Percentiles rank a stretch among this genome's conserved stretches.
These are phyloP conservation scores for Oncorhynchus kisutch DNA, from an alignment of 2,113 vertebrate species.

Conservation along the genomic window DNA sequence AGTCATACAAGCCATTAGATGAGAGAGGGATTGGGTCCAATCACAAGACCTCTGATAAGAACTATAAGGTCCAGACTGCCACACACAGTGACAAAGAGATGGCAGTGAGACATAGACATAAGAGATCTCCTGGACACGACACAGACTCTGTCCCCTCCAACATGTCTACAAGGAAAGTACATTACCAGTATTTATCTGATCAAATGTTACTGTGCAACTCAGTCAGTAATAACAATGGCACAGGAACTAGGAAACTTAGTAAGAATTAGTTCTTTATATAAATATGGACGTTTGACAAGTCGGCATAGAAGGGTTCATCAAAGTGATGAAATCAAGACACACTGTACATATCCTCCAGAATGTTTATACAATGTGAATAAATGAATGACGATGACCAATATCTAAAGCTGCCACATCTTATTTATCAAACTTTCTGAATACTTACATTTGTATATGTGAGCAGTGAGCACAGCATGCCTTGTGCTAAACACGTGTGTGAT, in stretches of 20 bases:
- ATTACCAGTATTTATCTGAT: background rate
- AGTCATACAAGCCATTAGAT: slow-evolving; percentile 72
- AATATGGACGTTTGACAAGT: background rate
- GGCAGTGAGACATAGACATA: slow-evolving; percentile 44
- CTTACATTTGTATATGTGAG: too few species aligned
- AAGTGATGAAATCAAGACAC: background rate
- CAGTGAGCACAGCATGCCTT: too few species aligned
- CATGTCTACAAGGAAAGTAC: background rate
- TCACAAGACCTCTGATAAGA: slow-evolving; percentile 59
- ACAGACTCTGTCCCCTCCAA: background rate
- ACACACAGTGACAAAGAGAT: slow-evolving; percentile 52
- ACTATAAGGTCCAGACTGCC: slow-evolving; percentile 63
- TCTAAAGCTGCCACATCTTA: too few species aligned
- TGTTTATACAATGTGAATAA: background rate
- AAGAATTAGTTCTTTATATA: background rate
- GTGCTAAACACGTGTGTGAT: background rate
- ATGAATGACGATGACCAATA: background rate
- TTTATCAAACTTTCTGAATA: background rate
- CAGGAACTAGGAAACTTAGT: background rate
- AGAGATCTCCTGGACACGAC: slow-evolving; percentile 16
- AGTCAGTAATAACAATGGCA: background rate
- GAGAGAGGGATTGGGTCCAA: slow-evolving; percentile 69
- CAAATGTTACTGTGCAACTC: background rate
- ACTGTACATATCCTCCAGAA: background rate
- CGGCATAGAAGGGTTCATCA: background rate